Evolutionary conservation across 2,113 vertebrate genomes (phyloP), one percentile per base, ranked within the genome.

Genomic region (Uria aalge): DNA sequence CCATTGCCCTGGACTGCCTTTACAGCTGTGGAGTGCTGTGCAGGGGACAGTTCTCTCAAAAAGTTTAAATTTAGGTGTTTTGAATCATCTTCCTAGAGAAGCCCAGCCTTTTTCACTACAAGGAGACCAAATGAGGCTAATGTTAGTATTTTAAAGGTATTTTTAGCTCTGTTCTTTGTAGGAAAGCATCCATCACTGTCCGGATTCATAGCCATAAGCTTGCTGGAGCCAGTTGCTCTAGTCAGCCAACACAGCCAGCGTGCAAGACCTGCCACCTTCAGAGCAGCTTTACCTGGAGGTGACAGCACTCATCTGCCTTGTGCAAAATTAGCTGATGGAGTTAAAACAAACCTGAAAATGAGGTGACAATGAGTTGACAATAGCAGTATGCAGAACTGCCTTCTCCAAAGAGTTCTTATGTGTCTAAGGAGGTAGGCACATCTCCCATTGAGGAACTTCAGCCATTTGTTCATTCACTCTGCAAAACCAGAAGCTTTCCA

Each of bases 241-340:
- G 4, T 26, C 26, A 62, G 27, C 16, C 40, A 77, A 36, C 0
- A 1, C 0, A 2, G 11, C 3, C 29, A 30, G 3, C 0, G 0
- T 18, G n/a, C 3, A 9, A 41, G 36, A 52, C n/a, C 18, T 66
- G 23, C 14, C 23, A 40, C 43, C 14, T 79, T 63, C 78, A 72
- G 60, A 78, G 60, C 4, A 77, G 34, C 21, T 68, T 79, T 41
- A 47, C 9, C 26, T 26, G 17, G 12, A 50, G 30, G 23, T 41
- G 17, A 78, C 34, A 63, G 8, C 24, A 29, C 20, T 81, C 38
- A 57, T 14, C 5, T 71, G 16, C 8, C 19, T 36, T 47, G 10
- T 15, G 22, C 8, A 52, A 45, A 83, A 79, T 55, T 17, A 43
- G 26, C 60, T 34, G 43, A 55, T 5, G 8, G 32, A 45, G 21